These are phyloP conservation scores for Vultur gryphus DNA, from an alignment of 2,797 vertebrate genomes.

Conservation along the genomic window DNA sequence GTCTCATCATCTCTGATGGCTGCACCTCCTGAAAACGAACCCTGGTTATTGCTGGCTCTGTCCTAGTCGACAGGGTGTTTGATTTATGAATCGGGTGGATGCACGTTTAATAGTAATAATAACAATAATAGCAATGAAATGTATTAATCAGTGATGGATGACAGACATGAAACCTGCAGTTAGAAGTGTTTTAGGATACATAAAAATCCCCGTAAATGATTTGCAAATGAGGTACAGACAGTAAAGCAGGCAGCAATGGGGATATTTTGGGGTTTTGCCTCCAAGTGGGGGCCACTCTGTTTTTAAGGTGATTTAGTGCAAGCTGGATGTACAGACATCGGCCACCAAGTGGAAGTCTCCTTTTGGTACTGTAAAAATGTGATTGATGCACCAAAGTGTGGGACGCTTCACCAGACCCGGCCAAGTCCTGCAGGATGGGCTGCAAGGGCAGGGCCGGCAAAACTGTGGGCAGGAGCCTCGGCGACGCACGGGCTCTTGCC, in stretches of 20 bases:
- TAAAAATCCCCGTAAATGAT: neutral
- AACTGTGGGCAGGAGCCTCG: fast-evolving
- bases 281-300: neutral
- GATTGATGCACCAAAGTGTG: neutral
- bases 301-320: neutral
- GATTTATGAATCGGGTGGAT: neutral
- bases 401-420: neutral
- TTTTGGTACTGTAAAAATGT: neutral
- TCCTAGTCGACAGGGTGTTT: neutral
- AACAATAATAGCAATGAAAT: neutral
- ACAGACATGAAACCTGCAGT: neutral
- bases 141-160: neutral
- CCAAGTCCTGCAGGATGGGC: neutral
- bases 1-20: neutral
- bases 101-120: neutral
- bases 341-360: neutral
- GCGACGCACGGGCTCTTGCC: neutral
- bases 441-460: neutral
- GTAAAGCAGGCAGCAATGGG: neutral
- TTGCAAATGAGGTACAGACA: neutral
- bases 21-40: neutral
- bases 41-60: neutral
- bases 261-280: neutral
- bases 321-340: neutral
- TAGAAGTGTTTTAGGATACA: neutral